Evolutionary conservation across 2,113 vertebrate genomes (phyloP).

Genomic region (Catharus fuscescens): DNA sequence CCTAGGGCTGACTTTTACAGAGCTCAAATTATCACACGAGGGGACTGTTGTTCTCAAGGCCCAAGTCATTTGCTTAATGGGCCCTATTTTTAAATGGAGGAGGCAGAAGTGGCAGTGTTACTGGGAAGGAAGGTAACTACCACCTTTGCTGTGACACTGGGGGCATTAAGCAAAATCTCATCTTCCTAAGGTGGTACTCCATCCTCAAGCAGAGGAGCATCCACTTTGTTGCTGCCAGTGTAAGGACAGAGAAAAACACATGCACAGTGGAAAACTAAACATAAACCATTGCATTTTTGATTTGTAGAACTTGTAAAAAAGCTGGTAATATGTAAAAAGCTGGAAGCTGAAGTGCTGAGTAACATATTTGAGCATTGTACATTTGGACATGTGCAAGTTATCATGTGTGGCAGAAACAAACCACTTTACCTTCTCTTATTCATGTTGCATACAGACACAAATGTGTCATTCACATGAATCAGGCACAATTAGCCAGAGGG

Average conservation of each 20-base stretch:
- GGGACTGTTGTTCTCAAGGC: neutral
- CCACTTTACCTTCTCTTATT: neutral
- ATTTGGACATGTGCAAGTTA: neutral
- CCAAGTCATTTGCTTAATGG: neutral
- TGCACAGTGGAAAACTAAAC: neutral
- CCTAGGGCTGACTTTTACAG: neutral
- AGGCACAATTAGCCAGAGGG: slow-evolving; percentile 17
- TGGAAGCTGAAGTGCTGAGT: neutral
- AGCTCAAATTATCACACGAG: neutral
- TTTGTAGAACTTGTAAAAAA: neutral
- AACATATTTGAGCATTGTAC: neutral
- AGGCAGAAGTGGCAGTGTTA: neutral
- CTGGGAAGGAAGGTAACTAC: neutral
- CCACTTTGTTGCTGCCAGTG: neutral
- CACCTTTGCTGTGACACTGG: neutral
- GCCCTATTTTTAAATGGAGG: neutral
- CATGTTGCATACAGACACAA: slow-evolving; percentile 28
- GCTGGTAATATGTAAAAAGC: neutral
- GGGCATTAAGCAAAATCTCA: rapidly evolving
- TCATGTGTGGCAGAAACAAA: neutral
- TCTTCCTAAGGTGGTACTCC: neutral
- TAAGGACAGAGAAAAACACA: neutral
- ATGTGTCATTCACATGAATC: slow-evolving; percentile 38
- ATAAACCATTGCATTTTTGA: neutral
- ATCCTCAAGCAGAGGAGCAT: neutral